Base-by-base conservation (phyloP, 2,888 invertebrate species). In the Meghimatium bilineatum region DNA sequence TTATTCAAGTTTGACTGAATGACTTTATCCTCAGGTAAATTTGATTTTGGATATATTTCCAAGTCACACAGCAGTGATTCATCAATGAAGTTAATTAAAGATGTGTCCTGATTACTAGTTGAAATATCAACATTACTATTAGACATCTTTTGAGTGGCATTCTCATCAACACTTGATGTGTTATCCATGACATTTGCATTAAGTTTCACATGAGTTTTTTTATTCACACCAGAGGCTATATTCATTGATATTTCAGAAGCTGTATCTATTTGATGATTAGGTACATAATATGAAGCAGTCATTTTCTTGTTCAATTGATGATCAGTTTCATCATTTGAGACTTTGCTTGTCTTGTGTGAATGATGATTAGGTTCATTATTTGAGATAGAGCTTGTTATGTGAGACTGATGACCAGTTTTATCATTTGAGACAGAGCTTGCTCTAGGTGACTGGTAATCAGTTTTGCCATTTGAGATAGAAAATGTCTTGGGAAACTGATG, bases 121-220 rank as follows among this genome's bases (percentile, higher is more conserved):
- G 26, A 1, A 14, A 52, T 80, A 14, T 49, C 12, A 23, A 52
- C 69, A 80, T 29, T 67, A 36, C 52, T 80, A 23, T 29, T 36
- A 29, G 32, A 72, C 44, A 66, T 74, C 12, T 38, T 74, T 2
- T 60, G 72, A 26, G 38, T 81, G 26, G 36, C 38, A 29, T 81
- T 44, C 34, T 76, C 82, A 34, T 82, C 82, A 34, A 76, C 52
- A 76, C 76, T 67, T 3, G 34, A 32, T 17, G n/a, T 60, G n/a
- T 34, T 34, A 49, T 29, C 38, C 56, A 75, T 1, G 23, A 23
- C 20, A 23, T 44, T 20, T 29, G 63, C 29, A 38, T 66, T 74
- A 38, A 60, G 6, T 34, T 67, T 82, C 0, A 29, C 71, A n/a
- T 71, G 32, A 38, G 26, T 71, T 29, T 60, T 34, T 49, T 60